Conservation (phyloP, 2,888 invertebrate species). For the Scaptomyza caliginosa region DNA sequence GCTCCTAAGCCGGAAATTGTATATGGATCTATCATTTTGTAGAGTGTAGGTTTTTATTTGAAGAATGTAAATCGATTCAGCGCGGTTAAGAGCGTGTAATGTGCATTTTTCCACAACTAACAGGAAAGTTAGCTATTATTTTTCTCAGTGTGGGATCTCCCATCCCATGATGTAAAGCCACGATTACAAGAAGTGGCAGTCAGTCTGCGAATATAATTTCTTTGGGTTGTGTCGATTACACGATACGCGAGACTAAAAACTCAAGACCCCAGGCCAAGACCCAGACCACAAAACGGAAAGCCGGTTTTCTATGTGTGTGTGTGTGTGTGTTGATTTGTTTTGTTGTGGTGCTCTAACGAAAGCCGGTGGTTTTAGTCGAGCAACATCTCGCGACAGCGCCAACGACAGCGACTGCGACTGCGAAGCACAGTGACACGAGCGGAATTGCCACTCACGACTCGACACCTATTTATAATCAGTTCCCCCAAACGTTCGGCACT, state of each 20-base stretch:
- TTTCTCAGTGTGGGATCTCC: constrained; percentile 16
- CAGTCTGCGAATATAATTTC: constrained; percentile 27
- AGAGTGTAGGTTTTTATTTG: too few relatives aligned
- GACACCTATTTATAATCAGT: constrained; percentile 73
- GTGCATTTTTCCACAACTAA: neutral
- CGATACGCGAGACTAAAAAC: constrained; percentile 17
- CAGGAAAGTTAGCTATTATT: neutral
- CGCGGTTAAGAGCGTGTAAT: too few relatives aligned
- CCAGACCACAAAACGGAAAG: constrained; percentile 24
- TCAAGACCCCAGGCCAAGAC: constrained; percentile 1
- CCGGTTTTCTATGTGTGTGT: constrained; percentile 41
- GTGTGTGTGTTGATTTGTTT: constrained; percentile 2
- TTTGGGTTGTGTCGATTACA: constrained; percentile 39
- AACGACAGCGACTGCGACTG: constrained; percentile 13
- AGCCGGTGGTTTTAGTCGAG: constrained; percentile 69
- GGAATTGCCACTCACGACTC: constrained; percentile 46
- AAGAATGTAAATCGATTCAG: too few relatives aligned
- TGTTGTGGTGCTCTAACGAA: constrained; percentile 52
- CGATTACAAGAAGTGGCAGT: constrained; percentile 3
- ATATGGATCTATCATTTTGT: too few relatives aligned
- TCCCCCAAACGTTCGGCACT: constrained; percentile 52
- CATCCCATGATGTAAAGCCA: neutral
- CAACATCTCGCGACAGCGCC: constrained; percentile 23
- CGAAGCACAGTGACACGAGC: constrained; percentile 42
- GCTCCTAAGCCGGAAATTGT: too few relatives aligned